Base-by-base conservation (phyloP, 1,140 invertebrate species). In the Caerostris extrusa region DNA sequence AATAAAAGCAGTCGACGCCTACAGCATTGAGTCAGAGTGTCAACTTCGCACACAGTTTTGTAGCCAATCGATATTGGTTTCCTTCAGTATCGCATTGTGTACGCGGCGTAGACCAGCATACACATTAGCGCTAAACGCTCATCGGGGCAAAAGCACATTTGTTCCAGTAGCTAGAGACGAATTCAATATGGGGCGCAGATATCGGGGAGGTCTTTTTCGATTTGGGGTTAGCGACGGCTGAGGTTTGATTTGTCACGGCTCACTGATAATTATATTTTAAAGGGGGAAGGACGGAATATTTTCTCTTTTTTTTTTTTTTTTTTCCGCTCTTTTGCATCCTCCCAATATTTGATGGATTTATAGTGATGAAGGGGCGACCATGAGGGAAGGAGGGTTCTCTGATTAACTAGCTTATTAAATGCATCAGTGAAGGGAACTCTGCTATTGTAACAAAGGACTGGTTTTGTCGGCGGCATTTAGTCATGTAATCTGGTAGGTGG, bases 111-210 rank as follows among this genome's bases (percentile, higher is more conserved):
- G 71, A 8, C 71, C 71, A 53, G 53, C 53, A 67, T 61, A 60
- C 50, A 71, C 87, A 89, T 89, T 89, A 89, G 87, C 87, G 50
- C 67, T 69, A 69, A 89, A 89, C 87, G 87, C 87, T 89, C 87
- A 67, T 17, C n/a, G 87, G 71, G 64, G 57, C 58, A 67, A 71
- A 89, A 61, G 64, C 87, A 53, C 64, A 89, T 89, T 89, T 89
- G 87, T 89, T 69, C 61, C 87, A 69, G 50, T 50, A 61, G 87
- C 34, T 87, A 50, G 85, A 67, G 87, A 89, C 58, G 87, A 89
- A 89, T 89, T 89, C 87, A 89, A 89, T 89, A 89, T 89, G 87
- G 61, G 64, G 61, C 71, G 71, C 5, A 77, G 19, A 12, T 77
- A 77, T 77, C 82, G 8, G 55, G 50, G 10, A 77, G 71, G 71